Conservation (phyloP, 2,888 invertebrate species). For the Philonicus albiceps region DNA sequence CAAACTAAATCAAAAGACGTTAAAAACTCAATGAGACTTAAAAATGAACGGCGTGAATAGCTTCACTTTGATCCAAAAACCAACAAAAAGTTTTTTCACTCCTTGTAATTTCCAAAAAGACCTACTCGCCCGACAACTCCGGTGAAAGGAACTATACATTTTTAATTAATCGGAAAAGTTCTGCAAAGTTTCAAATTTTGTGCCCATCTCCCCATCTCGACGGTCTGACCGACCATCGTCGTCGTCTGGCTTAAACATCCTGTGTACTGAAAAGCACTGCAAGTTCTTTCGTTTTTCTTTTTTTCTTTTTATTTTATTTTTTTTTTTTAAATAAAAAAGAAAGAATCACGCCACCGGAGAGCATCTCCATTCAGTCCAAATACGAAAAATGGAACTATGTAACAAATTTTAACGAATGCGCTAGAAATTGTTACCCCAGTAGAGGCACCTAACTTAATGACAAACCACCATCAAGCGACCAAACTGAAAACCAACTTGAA, state of each 20-base stretch:
- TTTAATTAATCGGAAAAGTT: conserved; percentile 17
- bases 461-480: not conserved
- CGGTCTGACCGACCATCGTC: not conserved
- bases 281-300: not conserved
- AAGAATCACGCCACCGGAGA: not conserved
- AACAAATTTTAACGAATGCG: conserved; percentile 14
- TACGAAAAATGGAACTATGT: not conserved
- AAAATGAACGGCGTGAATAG: not conserved
- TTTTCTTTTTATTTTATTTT: too few relatives aligned
- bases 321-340: not conserved
- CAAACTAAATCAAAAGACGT: not conserved
- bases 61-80: not conserved
- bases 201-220: not conserved
- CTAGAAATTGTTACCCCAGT: not conserved
- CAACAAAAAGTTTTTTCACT: not conserved
- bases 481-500: conserved; percentile 22
- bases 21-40: not conserved
- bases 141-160: not conserved
- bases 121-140: not conserved
- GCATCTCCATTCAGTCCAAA: not conserved
- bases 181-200: not conserved
- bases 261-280: not conserved
- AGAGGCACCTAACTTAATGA: conserved; percentile 9
- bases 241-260: not conserved
- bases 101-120: not conserved